A percentile compares a stretch with the other conserved stretches of the same genome.
Conservation (phyloP, 2,113 vertebrate genomes). For the Azemiops feae region DNA sequence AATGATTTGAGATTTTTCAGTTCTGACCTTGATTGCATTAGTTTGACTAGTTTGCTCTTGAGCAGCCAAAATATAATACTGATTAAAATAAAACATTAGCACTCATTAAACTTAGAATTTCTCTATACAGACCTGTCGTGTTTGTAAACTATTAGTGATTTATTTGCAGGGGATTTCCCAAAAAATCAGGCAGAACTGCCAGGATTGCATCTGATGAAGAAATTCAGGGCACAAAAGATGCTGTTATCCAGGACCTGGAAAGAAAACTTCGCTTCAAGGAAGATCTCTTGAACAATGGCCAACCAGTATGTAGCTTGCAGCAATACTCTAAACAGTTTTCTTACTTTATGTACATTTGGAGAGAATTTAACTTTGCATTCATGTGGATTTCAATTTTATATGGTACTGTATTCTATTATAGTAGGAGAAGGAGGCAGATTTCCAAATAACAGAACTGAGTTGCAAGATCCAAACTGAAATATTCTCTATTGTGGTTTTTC, state of each 20-base stretch:
- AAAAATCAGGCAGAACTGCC: conserved; percentile 81
- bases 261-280: conserved; percentile 97
- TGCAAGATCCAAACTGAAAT: neutral
- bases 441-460: neutral
- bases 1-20: neutral
- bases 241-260: conserved; percentile 97
- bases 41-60: neutral
- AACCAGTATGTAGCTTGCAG: conserved; percentile 71
- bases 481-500: neutral
- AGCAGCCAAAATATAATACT: neutral
- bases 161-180: conserved; percentile 82
- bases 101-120: neutral
- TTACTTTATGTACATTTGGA: neutral
- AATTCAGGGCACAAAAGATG: conserved; percentile 96
- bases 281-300: conserved; percentile 92
- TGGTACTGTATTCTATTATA: neutral
- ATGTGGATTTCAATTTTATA: neutral
- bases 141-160: conserved; percentile 30
- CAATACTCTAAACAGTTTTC: neutral
- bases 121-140: neutral
- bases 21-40: neutral
- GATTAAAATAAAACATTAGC: neutral
- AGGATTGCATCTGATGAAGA: conserved; percentile 89
- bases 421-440: neutral
- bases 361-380: neutral